These are phyloP conservation scores for Engraulis encrasicolus DNA, from an alignment of 2,113 vertebrate genomes.

Conservation along the genomic window DNA sequence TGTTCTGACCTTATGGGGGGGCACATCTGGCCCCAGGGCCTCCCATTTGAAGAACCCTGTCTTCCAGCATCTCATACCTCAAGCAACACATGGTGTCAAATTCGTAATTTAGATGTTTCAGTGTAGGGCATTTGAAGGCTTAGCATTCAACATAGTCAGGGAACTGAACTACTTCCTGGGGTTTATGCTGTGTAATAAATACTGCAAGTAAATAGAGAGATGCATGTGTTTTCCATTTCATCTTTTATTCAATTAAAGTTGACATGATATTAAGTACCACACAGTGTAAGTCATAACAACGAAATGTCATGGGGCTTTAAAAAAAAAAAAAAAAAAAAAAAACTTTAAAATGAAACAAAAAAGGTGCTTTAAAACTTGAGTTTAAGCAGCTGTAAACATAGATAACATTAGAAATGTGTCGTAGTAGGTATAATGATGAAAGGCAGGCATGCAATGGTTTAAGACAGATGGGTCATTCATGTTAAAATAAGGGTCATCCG, in stretches of 20 bases:
- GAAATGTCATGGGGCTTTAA: neutral
- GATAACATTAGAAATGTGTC: neutral
- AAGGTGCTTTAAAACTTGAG: neutral
- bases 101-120: neutral
- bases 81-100: too few species aligned
- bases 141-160: neutral
- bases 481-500: neutral
- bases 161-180: neutral
- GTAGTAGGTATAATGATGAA: constrained; percentile 11
- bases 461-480: neutral
- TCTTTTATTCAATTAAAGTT: neutral
- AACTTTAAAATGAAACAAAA: neutral
- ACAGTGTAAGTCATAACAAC: neutral
- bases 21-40: too few species aligned
- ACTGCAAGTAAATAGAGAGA: neutral
- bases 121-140: neutral
- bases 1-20: too few species aligned
- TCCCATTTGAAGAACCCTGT: too few species aligned
- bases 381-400: neutral
- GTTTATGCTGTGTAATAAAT: neutral
- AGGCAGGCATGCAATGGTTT: constrained; percentile 16
- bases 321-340: neutral
- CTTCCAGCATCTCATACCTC: too few species aligned
- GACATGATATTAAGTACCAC: neutral
- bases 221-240: neutral